A percentile compares a stretch with the other conserved stretches of the same genome.
These are phyloP conservation scores for Neoniphon sammara DNA, from an alignment of 2,797 vertebrate genomes.

Conservation along the genomic window DNA sequence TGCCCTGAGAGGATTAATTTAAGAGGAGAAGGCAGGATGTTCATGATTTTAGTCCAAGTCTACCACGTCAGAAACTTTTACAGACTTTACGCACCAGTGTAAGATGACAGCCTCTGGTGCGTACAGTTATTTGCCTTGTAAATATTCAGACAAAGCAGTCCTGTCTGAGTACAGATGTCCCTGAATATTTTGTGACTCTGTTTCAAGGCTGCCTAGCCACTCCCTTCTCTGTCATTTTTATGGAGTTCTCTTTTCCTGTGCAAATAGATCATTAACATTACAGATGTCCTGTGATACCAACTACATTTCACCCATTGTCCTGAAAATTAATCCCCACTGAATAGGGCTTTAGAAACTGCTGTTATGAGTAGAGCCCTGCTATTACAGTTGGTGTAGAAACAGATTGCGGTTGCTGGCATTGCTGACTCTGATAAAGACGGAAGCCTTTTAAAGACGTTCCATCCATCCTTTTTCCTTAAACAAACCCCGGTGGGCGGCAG, in stretches of 20 bases:
- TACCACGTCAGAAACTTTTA: too few relatives aligned
- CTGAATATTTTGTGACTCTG: too few relatives aligned
- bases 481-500: slow-evolving; percentile 61
- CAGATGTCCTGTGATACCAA: background rate
- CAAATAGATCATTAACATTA: background rate
- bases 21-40: too few relatives aligned
- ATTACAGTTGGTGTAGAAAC: background rate
- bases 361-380: background rate
- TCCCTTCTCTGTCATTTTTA: too few relatives aligned
- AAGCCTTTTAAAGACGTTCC: slow-evolving; percentile 40
- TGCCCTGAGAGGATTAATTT: too few relatives aligned
- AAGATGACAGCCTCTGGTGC: slow-evolving; percentile 19
- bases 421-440: slow-evolving; percentile 42
- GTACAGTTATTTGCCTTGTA: slow-evolving; percentile 27
- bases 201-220: too few relatives aligned
- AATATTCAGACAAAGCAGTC: slow-evolving; percentile 5
- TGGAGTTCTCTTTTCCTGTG: too few relatives aligned
- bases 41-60: too few relatives aligned
- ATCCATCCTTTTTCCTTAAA: slow-evolving; percentile 59
- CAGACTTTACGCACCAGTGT: background rate
- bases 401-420: slow-evolving; percentile 2
- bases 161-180: too few relatives aligned
- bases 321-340: slow-evolving; percentile 4
- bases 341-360: background rate
- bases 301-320: background rate